Percentiles rank a stretch among this genome's conserved stretches.
Evolutionary conservation across 2,797 vertebrate species (phyloP).

Genomic region (Eurystomus glaucurus): DNA sequence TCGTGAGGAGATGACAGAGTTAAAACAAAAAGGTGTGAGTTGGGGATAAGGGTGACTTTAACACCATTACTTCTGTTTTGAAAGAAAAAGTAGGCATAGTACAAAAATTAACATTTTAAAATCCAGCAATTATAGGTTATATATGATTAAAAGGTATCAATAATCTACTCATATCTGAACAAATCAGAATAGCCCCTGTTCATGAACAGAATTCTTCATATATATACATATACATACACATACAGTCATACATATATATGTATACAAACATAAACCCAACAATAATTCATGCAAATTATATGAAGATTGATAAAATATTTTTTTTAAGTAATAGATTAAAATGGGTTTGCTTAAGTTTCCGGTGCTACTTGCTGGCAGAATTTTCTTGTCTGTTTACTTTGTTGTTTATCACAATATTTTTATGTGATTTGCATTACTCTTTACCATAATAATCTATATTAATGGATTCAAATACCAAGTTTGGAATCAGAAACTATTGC

Average conservation of each 20-base stretch:
- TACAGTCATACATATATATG: fast-evolving
- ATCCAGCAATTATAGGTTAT: not conserved
- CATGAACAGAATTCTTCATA: not conserved
- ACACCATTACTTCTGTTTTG: not conserved
- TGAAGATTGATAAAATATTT: not conserved
- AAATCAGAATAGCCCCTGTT: not conserved
- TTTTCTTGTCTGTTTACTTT: not conserved
- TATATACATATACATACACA: fast-evolving
- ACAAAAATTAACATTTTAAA: not conserved
- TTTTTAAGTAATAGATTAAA: not conserved
- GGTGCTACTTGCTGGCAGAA: not conserved
- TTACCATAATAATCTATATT: not conserved
- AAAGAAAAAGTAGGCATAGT: not conserved
- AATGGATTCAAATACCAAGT: not conserved
- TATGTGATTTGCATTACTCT: not conserved
- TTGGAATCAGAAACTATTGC: not conserved
- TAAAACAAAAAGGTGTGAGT: not conserved
- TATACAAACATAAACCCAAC: not conserved
- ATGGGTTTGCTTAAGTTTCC: not conserved
- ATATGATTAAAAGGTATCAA: not conserved
- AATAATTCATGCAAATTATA: not conserved
- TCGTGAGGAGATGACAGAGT: not conserved
- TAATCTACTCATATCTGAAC: not conserved
- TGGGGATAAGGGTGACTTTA: not conserved
- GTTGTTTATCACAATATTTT: not conserved